Evolutionary conservation across 2,888 invertebrate species (phyloP), one percentile per base, ranked within the genome.

Genomic region (Piscicola geometra): DNA sequence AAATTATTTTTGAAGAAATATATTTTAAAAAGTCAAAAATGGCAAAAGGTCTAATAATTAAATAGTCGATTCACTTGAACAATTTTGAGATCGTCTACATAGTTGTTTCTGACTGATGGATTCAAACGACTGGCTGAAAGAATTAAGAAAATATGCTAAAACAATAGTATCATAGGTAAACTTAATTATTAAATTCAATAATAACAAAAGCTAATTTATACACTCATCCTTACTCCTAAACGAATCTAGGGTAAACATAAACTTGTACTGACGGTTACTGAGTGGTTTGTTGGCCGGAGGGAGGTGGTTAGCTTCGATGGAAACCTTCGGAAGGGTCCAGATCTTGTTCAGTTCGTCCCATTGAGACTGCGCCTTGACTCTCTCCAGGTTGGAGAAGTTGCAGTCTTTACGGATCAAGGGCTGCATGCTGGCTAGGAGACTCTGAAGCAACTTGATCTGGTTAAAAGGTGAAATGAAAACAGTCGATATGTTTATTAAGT

Each of bases 281-380:
- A 33, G 32, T 1, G 32, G 60, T 0, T n/a, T n/a, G 71, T 71
- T 71, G 52, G 79, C 75, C 30, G 75, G 89, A 5, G 92, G 92
- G 72, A 92, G 85, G 82, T 90, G 90, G 0, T 90, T 90, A 77
- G 89, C 87, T 47, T 88, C 88, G 64, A 90, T 86, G 5, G 88
- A 84, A 72, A 91, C 82, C 78, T 91, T 90, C 0, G 92, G 92
- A 75, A 93, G 83, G 81, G 88, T 88, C 90, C 91, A 92, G 74
- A 87, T 87, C 81, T 90, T 89, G 0, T 88, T 86, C 76, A 92
- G 91, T 77, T 92, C 92, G 82, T 90, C 90, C 92, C 92, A 93
- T 67, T 88, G 82, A 0, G 91, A 82, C 75, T 83, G 82, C 36
- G 71, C 35, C 89, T 90, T 90, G 33, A 93, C 88, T 71, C 86